Percentiles rank a stretch among this genome's conserved stretches.
phyloP scores from a whole-genome alignment of 2,888 invertebrate species.

The Drosophila neoperkinsi region DNA sequence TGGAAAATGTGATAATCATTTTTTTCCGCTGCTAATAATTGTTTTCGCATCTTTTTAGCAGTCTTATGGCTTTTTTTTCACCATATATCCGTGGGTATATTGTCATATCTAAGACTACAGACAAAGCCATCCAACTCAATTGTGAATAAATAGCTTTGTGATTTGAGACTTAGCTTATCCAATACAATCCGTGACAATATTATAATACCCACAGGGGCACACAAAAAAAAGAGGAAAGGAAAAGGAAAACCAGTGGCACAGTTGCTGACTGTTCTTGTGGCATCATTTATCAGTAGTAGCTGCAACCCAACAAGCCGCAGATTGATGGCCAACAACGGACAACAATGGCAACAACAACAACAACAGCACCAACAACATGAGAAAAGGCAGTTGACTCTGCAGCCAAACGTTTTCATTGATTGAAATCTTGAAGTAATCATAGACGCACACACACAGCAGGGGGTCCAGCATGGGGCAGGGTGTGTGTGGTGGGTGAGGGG shows the following conservation, averaged over 20 bases:
- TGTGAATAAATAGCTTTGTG: background rate
- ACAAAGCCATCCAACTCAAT: background rate
- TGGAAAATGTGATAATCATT: background rate
- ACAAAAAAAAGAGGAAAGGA: background rate
- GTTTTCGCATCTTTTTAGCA: background rate
- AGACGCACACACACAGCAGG: conserved; percentile 43
- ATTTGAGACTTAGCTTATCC: background rate
- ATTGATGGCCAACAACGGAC: conserved; percentile 62
- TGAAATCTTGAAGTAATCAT: conserved; percentile 72
- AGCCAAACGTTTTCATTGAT: conserved; percentile 63
- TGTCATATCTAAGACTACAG: background rate
- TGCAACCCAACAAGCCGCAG: conserved; percentile 58
- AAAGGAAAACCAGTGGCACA: conserved; percentile 47
- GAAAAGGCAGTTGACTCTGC: conserved; percentile 34
- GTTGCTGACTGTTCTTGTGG: conserved; percentile 3
- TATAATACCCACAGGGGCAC: background rate
- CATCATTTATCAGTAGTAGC: conserved; percentile 61
- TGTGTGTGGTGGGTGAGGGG: conserved; percentile 25
- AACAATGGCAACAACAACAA: conserved; percentile 1
- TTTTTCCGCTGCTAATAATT: background rate
- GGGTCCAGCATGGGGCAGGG: conserved; percentile 37
- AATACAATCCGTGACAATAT: conserved; percentile 12
- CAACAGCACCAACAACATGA: background rate
- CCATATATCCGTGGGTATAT: background rate
- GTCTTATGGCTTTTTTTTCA: background rate